Evolutionary conservation across 2,797 vertebrate species (phyloP).

Genomic region (Chanos chanos): DNA sequence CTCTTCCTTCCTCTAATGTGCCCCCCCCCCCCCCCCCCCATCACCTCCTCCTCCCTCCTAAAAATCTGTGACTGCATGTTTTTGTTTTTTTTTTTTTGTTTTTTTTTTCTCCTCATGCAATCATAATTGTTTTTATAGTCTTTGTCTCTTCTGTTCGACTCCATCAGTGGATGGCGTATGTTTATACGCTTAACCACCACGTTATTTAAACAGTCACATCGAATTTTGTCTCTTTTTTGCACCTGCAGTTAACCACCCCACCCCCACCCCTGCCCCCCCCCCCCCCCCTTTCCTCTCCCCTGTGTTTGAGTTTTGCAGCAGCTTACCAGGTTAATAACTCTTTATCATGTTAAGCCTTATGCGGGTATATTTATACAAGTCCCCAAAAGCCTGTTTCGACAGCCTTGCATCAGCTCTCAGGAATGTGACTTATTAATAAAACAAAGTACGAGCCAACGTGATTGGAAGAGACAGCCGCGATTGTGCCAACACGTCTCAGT

Average conservation of each 20-base stretch:
- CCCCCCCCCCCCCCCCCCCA: not conserved
- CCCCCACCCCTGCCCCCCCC: conserved; percentile 16
- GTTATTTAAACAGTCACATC: no score
- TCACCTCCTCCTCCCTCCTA: no score
- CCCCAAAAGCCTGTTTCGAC: conserved; percentile 73
- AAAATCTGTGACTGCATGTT: no score
- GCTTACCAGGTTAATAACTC: conserved; percentile 76
- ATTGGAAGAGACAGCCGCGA: conserved; percentile 48
- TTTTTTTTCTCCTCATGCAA: no score
- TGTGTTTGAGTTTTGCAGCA: conserved; percentile 56
- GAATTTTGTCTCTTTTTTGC: conserved; percentile 16
- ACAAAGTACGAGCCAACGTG: conserved; percentile 69
- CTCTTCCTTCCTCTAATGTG: not conserved
- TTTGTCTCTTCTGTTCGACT: not conserved
- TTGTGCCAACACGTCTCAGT: conserved; percentile 42
- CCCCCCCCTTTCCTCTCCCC: not conserved
- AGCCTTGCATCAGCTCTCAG: conserved; percentile 77
- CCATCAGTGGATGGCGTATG: no score
- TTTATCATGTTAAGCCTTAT: conserved; percentile 75
- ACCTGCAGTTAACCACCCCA: conserved; percentile 9
- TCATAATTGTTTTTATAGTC: no score
- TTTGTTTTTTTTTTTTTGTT: no score
- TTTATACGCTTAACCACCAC: no score
- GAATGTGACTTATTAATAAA: conserved; percentile 78
- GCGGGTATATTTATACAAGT: conserved; percentile 76